Base-by-base conservation (phyloP, 2,888 invertebrate species). In the Pharmacophagus antenor region DNA sequence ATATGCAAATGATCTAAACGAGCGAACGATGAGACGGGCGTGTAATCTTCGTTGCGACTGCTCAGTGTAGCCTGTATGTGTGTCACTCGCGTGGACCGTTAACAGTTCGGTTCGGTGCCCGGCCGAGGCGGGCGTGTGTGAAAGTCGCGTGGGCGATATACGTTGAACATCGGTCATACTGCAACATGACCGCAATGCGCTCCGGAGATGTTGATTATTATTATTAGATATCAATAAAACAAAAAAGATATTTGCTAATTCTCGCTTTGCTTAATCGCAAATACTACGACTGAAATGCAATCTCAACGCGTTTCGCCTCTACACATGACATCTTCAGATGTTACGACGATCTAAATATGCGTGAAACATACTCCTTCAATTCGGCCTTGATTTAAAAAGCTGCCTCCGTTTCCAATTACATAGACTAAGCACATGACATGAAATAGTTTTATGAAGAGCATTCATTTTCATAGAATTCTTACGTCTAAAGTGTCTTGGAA, bases 71-170 rank as follows among this genome's bases (percentile, higher is more conserved):
- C 22, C 57, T 56, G 18, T 44, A 65, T 62, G 54, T 65, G 27
- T 63, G 65, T 65, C 65, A 65, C 61, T 55, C 62, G 63, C 53
- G 51, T 59, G 49, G n/a, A 62, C 63, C 63, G 63, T 63, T 65
- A 63, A 37, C 55, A 44, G 41, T 49, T 58, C 56, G 41, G 61
- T 58, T 58, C 55, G 52, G 53, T 53, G 48, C 49, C 56, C 23
- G 49, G 57, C 46, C 31, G 53, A 15, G 25, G 54, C 31, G 46
- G 41, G 54, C 46, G 25, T 48, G 58, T 59, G 62, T 59, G 62
- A 62, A 62, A 62, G 62, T 62, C 23, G 59, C 27, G 53, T 59
- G 56, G 60, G 55, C 52, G 55, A 53, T 47, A 51, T 37, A 51
- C 51, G 50, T 58, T 25, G 18, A 47, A 41, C 61, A 52, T 53